These are phyloP conservation scores for Hesperia comma DNA, from an alignment of 2,888 invertebrate species.

Conservation along the genomic window DNA sequence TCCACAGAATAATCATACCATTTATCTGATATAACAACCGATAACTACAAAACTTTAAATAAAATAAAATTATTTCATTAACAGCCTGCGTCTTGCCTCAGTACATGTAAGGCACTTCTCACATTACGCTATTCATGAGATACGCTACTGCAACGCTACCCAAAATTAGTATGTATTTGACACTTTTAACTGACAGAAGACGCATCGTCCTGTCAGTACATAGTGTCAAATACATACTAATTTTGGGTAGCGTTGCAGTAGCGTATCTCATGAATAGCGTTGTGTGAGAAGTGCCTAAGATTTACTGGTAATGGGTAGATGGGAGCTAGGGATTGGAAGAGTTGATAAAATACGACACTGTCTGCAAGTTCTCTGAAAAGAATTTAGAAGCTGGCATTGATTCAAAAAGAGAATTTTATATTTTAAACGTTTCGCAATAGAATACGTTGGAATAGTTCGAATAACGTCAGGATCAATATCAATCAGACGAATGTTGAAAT, in stretches of 20 bases:
- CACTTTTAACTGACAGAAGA: no score
- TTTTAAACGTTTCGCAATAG: background rate
- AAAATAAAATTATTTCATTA: background rate
- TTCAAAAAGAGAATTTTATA: background rate
- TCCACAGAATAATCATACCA: constrained; percentile 18
- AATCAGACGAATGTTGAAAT: background rate
- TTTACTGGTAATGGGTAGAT: constrained; percentile 2
- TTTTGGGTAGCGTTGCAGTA: no score
- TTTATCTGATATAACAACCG: constrained; percentile 19
- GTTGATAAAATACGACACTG: background rate
- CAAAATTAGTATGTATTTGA: no score
- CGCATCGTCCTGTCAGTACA: no score
- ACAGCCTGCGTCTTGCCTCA: background rate
- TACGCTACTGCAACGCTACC: no score
- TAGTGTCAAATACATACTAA: no score
- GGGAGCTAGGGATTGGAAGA: constrained; percentile 7
- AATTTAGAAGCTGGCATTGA: constrained; percentile 1
- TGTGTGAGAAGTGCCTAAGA: no score
- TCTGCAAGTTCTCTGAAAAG: constrained; percentile 2
- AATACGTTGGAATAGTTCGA: background rate
- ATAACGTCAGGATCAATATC: no score
- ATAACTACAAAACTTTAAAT: no score
- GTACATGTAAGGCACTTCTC: no score
- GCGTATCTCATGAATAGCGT: no score
- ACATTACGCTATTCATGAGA: no score